Base-by-base conservation (phyloP, 37 sponge, comb jelly and placozoan genomes). In the Ianthella basta region DNA sequence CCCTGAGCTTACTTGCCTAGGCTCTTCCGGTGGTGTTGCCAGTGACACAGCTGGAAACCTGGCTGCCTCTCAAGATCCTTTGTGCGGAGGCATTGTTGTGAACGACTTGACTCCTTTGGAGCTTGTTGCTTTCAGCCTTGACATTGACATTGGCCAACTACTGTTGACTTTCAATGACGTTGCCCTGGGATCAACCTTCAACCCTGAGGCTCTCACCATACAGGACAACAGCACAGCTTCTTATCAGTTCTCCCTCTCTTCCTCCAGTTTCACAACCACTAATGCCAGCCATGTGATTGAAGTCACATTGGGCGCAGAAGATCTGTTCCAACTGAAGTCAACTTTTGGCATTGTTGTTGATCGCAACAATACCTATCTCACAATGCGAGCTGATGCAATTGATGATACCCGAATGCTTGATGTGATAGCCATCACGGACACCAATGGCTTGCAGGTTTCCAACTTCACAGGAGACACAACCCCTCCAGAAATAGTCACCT, bases 81-180 rank as follows among this genome's bases (percentile, higher is more conserved):
- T 87, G 1, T 61, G 81, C 32, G 88, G 82, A 20, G 54, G 35
- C 1, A 56, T 19, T 32, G 59, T 93, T 20, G 55, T 89, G 1
- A 12, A 15, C 0, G 97, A 97, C 69, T 67, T 40, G 39, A 80
- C 85, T 37, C 55, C 82, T 54, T 80, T 59, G 12, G 72, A 29
- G 38, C 81, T 94, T 0, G 39, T 85, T 50, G 78, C 85, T 19
- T 97, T 92, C 66, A 61, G 72, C 50, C 68, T 97, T 44, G 90
- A 97, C 83, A 87, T 97, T 50, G 89, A 97, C 61, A 86, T 63
- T 54, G 97, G 97, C 18, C 56, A 56, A 33, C 74, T 97, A 0
- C 19, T 72, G 40, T 89, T 97, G 0, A 92, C 94, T 4, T 97
- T 97, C 82, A 72, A 81, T 81, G 97, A 97, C 80, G 92, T 97